Evolutionary conservation across 2,113 vertebrate genomes (phyloP).

Genomic region (Emberiza fucata): DNA sequence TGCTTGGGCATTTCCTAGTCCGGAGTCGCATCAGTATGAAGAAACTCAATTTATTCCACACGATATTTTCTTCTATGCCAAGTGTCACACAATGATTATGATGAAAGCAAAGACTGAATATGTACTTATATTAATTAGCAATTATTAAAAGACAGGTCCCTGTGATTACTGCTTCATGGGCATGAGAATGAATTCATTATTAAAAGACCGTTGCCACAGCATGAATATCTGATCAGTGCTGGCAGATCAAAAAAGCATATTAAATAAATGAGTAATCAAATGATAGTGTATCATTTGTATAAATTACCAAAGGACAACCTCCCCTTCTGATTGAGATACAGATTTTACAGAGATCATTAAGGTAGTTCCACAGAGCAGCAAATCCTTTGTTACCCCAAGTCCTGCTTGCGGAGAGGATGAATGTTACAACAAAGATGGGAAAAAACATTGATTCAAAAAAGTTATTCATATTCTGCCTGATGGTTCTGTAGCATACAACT

Average conservation of each 20-base stretch:
- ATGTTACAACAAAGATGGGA: not conserved
- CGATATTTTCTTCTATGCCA: not conserved
- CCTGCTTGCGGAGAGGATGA: not conserved
- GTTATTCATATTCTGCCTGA: not conserved
- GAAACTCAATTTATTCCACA: not conserved
- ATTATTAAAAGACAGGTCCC: constrained; percentile 20
- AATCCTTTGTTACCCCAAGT: not conserved
- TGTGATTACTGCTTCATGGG: constrained; percentile 20
- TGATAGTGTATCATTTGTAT: not conserved
- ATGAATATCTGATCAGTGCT: not conserved
- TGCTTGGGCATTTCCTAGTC: not conserved
- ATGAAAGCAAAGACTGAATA: constrained; percentile 8
- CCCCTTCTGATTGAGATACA: not conserved
- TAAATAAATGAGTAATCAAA: constrained; percentile 43
- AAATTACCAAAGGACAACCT: constrained; percentile 5
- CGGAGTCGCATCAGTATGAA: not conserved
- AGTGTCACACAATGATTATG: not conserved
- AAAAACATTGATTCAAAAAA: not conserved
- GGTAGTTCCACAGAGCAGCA: not conserved
- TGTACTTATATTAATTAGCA: constrained; percentile 49
- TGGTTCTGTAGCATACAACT: not conserved
- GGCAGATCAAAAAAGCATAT: constrained; percentile 8
- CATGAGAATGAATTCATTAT: constrained; percentile 28
- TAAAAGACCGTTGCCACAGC: not conserved
- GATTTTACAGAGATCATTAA: not conserved